Base-by-base conservation (phyloP, 92 coral and sea anemone genomes). In the Phenganax stokvisi region DNA sequence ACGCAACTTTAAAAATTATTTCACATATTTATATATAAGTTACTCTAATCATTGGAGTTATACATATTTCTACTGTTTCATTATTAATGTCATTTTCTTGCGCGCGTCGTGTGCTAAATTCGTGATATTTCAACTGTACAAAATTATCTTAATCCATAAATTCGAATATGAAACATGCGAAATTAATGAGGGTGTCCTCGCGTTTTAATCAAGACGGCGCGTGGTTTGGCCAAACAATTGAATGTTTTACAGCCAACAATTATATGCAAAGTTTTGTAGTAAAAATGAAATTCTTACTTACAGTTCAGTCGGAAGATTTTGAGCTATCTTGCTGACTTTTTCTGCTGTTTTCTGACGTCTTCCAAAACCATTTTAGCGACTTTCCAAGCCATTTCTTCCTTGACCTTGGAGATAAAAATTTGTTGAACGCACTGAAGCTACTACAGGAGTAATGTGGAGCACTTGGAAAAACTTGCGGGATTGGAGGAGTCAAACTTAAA, bases 351-450 rank as follows among this genome's bases (percentile, higher is more conserved):
- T 79, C 90, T 89, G 17, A 94, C 98, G 71, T 94, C 98, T 83
- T 91, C 97, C 10, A 94, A 88, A 65, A 94, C 90, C 98, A 91
- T 94, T 80, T 92, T 94, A 16, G 98, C 98, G 70, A 94, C 89
- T 75, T 91, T 89, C 98, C 98, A 92, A 0, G 98, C 98, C 98
- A 91, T 92, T 76, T 94, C 97, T 76, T 94, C 98, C 70, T 94
- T 91, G 8, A 89, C 91, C 98, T 94, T 71, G 12, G 77, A 84
- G 30, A 68, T 53, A 8, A 31, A 83, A 56, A 73, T 8, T 12
- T 37, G 47, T 37, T 20, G 25, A 20, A 37, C 47, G 47, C 47
- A 37, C 47, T 5, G 47, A 37, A 5, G 5, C 0, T 37, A 5
- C 47, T 37, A 37, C 47, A 37, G 47, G 47, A 37, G 47, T 20